Evolutionary conservation across 1,140 invertebrate species (phyloP), one percentile per base, ranked within the genome.

Genomic region (Potamilus streckersoni): DNA sequence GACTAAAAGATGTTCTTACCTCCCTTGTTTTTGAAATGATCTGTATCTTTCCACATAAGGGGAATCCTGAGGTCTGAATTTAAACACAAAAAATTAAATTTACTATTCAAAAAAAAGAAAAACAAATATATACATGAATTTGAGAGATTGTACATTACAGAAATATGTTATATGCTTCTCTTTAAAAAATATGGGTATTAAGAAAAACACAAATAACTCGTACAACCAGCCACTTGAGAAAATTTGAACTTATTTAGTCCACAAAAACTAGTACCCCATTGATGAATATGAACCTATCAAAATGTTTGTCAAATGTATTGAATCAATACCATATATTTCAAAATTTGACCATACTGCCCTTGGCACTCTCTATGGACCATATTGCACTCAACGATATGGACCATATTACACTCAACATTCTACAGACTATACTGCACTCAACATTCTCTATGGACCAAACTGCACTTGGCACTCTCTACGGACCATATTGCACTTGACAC

Each of bases 21-120:
- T 49, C 93, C 93, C 79, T 93, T 93, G 86, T 94, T 94, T 85
- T 94, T 94, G 83, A 94, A 94, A 82, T 94, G 93, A 84, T 94
- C 93, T 0, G 92, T 92, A 84, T 94, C 93, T 74, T 93, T 92
- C 93, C 93, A 94, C 89, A 94, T 94, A 56, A 94, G 84, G 0
- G 94, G 94, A 82, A 94, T 92, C 56, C 94, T 89, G 13, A 94
- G 88, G 85, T 94, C 93, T 71, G 92, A 91, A 69, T 93, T 31
- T 31, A 80, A 27, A 91, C 92, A n/a, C 92, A 63, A 56, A 55
- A 16, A 76, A 63, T 63, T 31, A 19, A 0, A 55, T 72, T n/a
- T 62, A 55, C 31, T 2, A 0, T 62, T 71, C 17, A 56, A 20
- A 73, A 31, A 67, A 73, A 55, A 49, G 19, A 59, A 69, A 17